Base-by-base conservation (phyloP, 1,140 invertebrate species). In the Bombus affinis region DNA sequence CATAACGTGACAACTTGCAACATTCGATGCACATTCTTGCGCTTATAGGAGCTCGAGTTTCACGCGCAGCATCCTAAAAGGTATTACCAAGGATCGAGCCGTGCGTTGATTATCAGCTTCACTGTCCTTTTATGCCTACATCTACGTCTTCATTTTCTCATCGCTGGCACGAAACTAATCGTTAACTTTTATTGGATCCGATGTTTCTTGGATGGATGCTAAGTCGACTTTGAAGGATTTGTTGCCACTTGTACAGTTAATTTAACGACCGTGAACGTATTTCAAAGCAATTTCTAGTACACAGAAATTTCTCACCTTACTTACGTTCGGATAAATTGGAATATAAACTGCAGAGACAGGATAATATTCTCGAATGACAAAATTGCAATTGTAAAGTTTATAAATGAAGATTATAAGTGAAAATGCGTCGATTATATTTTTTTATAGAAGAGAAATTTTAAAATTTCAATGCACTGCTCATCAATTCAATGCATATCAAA, bases 31-130 rank as follows among this genome's bases (percentile, higher is more conserved):
- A 71, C 83, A 73, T 78, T 78, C 68, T 65, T 47, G 66, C 37
- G 76, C 73, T 80, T 86, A 75, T 78, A 72, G 80, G 44, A 85
- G 86, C 84, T 89, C 78, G 71, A 83, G 77, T 87, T 90, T 90
- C 81, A 86, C 86, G 25, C 73, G 65, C 73, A 59, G 53, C 83
- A 73, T 77, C 85, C 71, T 85, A 81, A 89, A 83, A 86, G 66
- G 75, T 70, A 75, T 81, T 85, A 75, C 66, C 84, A 78, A 68
- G 74, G 47, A 75, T 53, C 77, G 74, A 78, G 78, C 73, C 66
- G 70, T 70, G 44, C 83, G 88, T 66, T 82, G 74, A 88, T 88
- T 83, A 66, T 85, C 84, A 74, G 87, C n/a, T 72, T 83, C 87
- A 42, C 66, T 28, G 76, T 25, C 79, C 75, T 83, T 88, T 88